phyloP scores from a whole-genome alignment of 2,113 vertebrate species.

The Craseonycteris thonglongyai region DNA sequence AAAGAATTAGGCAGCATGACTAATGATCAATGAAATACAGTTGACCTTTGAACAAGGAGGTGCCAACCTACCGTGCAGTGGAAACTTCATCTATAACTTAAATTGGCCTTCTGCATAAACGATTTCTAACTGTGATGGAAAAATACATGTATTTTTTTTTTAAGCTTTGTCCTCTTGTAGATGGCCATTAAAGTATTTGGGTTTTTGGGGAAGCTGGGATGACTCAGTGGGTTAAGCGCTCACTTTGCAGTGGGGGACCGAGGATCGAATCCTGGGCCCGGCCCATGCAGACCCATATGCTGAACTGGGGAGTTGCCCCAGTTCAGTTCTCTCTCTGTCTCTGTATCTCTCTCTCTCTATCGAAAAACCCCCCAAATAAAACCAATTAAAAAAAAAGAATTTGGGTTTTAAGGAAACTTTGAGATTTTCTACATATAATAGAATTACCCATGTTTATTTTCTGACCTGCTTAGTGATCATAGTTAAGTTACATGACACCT shows the following conservation, averaged over 20 bases:
- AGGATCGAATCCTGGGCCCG: no score
- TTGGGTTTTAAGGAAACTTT: not conserved
- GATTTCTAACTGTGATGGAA: not conserved
- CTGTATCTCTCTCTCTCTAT: no score
- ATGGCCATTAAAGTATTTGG: not conserved
- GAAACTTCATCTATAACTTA: not conserved
- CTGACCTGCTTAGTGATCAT: not conserved
- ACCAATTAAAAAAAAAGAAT: no score
- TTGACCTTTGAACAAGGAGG: not conserved
- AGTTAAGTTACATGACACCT: not conserved
- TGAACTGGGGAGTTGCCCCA: no score
- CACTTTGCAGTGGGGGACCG: no score
- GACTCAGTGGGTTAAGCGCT: no score
- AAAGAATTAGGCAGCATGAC: not conserved
- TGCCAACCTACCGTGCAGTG: not conserved
- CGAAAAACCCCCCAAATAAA: no score
- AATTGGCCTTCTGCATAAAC: not conserved
- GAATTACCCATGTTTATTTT: not conserved
- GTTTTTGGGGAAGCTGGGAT: slow-evolving; percentile 16
- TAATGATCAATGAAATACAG: not conserved
- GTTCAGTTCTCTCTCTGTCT: no score
- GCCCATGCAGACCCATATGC: no score
- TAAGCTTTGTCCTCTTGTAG: not conserved
- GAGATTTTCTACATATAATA: not conserved
- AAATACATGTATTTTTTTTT: not conserved